Percentiles rank a stretch among this genome's conserved stretches.
Conservation (phyloP, 2,113 vertebrate genomes). For the Spermophilus dauricus region DNA sequence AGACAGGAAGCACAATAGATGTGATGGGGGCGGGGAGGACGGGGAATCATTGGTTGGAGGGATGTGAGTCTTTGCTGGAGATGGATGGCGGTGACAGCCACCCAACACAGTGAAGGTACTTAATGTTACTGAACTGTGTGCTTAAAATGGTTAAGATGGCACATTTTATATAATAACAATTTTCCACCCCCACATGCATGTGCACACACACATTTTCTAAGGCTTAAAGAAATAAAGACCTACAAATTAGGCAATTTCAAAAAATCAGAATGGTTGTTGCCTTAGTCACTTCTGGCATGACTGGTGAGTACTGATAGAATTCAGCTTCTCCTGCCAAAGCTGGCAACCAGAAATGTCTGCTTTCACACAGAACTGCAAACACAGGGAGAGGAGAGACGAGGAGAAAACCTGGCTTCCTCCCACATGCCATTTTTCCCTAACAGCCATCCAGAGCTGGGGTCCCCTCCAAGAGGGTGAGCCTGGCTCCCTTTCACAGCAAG, state of each 20-base stretch:
- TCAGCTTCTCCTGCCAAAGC: background rate
- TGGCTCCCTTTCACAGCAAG: fast-evolving
- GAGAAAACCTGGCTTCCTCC: background rate
- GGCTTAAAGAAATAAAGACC: background rate
- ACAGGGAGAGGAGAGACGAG: fast-evolving
- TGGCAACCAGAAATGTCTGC: background rate
- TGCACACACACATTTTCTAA: background rate
- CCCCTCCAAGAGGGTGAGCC: background rate
- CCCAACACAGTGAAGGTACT: fast-evolving
- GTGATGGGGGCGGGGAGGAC: fast-evolving
- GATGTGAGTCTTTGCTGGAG: background rate
- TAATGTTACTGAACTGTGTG: background rate
- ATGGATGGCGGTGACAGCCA: fast-evolving
- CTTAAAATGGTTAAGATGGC: background rate
- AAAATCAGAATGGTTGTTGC: background rate
- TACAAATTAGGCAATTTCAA: background rate
- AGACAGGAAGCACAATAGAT: background rate
- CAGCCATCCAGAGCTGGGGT: fast-evolving
- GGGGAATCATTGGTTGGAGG: fast-evolving
- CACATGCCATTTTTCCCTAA: background rate
- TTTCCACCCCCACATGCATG: background rate
- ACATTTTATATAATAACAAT: background rate
- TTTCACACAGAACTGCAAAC: background rate
- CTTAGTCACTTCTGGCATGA: background rate
- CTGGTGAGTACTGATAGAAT: fast-evolving